Evolutionary conservation across 2,113 vertebrate species (phyloP), one percentile per base, ranked within the genome.

Genomic region (Sterna hirundo): DNA sequence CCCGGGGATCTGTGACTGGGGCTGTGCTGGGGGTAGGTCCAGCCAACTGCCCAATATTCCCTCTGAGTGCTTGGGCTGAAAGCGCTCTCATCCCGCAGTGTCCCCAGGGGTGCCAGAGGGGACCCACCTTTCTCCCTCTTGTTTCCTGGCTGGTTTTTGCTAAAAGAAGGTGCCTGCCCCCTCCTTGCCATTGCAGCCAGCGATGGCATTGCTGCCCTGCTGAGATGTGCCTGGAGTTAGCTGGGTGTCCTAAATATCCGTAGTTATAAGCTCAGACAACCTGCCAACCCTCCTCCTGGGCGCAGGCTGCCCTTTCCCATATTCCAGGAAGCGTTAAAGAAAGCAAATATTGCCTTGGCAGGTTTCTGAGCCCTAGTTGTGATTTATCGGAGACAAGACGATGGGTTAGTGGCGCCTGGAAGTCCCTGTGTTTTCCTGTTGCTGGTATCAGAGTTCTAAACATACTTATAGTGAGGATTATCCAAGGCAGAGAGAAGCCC

Each of bases 11-110:
- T 55, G 65, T 15, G 18, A 1, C 2, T 25, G 64, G 60, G 75
- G 38, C 49, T 10, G 0, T 44, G 49, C 6, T 55, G 75, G 55
- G 61, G 55, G 25, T 38, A 22, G 70, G 7, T 44, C 61, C 11
- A 3, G 9, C 4, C 15, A 13, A 30, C 38, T 88, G 55, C 72
- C 36, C 6, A 3, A 1, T 44, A 3, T 29, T 29, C 25, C 40
- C 22, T 66, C 36, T 5, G 76, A 30, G 30, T 14, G 2, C 54
- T 12, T 54, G 66, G 25, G 51, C 34, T 71, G 51, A 19, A 47
- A 16, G 18, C 2, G 2, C 6, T 64, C 49, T 65, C 0, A 0
- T 29, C 11, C 62, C 1, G 0, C 54, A 12, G 5, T 9, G 49
- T 75, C 42, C 65, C 20, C 6, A 5, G 42, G 30, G 34, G 20